Conservation (phyloP, 2,113 vertebrate species). For the Seriola rivoliana region DNA sequence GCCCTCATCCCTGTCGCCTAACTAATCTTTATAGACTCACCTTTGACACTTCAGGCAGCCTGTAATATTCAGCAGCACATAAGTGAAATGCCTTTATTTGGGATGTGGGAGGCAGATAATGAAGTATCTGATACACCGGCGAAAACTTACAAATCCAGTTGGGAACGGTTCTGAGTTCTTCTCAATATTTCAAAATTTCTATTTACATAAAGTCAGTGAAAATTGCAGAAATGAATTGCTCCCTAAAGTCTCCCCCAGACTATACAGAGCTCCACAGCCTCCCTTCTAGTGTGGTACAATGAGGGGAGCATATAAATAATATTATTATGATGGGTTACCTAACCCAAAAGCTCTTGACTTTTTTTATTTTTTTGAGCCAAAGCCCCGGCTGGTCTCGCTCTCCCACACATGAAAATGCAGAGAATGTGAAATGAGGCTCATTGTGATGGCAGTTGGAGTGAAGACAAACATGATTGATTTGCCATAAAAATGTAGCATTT, state of each 20-base stretch:
- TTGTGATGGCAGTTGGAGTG: slow-evolving; percentile 69
- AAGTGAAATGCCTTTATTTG: slow-evolving; percentile 58
- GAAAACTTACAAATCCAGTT: slow-evolving; percentile 7
- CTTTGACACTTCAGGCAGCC: slow-evolving; percentile 74
- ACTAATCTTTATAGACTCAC: slow-evolving; percentile 78
- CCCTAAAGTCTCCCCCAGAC: slow-evolving; percentile 57
- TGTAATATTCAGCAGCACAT: slow-evolving; percentile 39
- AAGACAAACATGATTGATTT: slow-evolving; percentile 80
- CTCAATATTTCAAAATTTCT: slow-evolving; percentile 59
- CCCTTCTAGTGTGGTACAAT: slow-evolving; percentile 57
- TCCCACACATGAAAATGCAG: slow-evolving; percentile 77
- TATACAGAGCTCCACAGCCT: slow-evolving; percentile 40
- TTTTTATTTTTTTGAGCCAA: slow-evolving; percentile 54
- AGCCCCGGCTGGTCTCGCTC: slow-evolving; percentile 62
- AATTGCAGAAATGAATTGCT: slow-evolving; percentile 61
- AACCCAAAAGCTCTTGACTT: slow-evolving; percentile 59
- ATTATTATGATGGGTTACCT: slow-evolving; percentile 71
- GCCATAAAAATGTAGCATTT: slow-evolving; percentile 75
- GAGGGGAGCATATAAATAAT: slow-evolving; percentile 73
- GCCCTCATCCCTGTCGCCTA: slow-evolving; percentile 68
- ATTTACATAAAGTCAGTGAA: slow-evolving; percentile 65
- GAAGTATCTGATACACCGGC: slow-evolving; percentile 27
- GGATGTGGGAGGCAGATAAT: slow-evolving; percentile 49
- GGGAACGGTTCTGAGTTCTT: slow-evolving; percentile 17
- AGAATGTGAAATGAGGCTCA: slow-evolving; percentile 78